Conservation (phyloP, 2,113 vertebrate genomes). For the Heterocephalus glaber region DNA sequence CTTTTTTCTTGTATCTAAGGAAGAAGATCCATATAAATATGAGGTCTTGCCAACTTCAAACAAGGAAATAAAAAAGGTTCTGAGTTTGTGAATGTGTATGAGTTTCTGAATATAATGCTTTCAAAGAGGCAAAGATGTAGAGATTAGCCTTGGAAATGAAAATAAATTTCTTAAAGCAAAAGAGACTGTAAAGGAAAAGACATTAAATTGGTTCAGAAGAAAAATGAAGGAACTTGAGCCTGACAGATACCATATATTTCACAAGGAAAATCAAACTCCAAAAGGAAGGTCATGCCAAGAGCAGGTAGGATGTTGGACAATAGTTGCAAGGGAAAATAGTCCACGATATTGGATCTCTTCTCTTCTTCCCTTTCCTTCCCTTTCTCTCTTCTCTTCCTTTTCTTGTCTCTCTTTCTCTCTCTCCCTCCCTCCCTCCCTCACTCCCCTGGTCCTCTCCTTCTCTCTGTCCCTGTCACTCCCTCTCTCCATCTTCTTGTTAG, state of each 20-base stretch:
- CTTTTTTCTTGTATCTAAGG: slow-evolving; percentile 39
- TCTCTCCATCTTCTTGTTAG: not conserved
- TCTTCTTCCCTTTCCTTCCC: not conserved
- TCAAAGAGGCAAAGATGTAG: not conserved
- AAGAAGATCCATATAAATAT: slow-evolving; percentile 29
- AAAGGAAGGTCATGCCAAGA: not conserved
- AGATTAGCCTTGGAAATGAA: not conserved
- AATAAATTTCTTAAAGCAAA: not conserved
- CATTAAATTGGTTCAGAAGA: not conserved
- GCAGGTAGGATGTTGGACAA: not conserved
- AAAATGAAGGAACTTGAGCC: not conserved
- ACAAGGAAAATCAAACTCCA: not conserved
- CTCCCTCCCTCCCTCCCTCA: not conserved
- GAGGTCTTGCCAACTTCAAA: not conserved
- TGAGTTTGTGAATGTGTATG: not conserved
- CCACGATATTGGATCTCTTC: not conserved
- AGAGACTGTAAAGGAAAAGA: not conserved
- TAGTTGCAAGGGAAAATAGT: not conserved
- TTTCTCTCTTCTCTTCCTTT: not conserved
- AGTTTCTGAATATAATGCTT: not conserved
- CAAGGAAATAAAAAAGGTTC: not conserved
- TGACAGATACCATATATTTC: not conserved
- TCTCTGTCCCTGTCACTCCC: not conserved
- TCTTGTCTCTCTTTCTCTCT: not conserved
- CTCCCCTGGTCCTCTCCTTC: not conserved